phyloP scores from a whole-genome alignment of 1,140 invertebrate species.

The Colletes gigas region DNA sequence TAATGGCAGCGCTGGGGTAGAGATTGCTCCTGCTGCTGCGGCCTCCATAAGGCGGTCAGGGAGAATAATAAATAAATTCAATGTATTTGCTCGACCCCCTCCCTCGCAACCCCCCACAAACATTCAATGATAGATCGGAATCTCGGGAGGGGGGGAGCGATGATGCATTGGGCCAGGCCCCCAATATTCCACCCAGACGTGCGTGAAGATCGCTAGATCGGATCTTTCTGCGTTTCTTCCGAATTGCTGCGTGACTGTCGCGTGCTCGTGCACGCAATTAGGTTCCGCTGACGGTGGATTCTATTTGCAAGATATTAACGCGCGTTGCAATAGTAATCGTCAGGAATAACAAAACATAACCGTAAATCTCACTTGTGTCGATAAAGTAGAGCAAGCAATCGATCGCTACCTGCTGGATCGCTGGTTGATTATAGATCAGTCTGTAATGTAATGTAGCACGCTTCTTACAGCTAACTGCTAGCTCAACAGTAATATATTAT shows the following conservation, averaged over 20 bases:
- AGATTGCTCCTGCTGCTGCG: constrained; percentile 72
- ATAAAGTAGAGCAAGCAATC: too few relatives aligned
- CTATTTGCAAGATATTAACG: neutral
- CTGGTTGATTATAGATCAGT: too few relatives aligned
- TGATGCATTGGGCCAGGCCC: constrained; percentile 36
- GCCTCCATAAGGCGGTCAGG: constrained; percentile 52
- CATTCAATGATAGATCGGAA: constrained; percentile 80
- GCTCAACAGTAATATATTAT: too few relatives aligned
- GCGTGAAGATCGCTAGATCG: constrained; percentile 56
- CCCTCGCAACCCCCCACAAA: constrained; percentile 67
- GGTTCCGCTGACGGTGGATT: neutral
- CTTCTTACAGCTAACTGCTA: too few relatives aligned
- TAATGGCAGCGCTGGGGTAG: constrained; percentile 76
- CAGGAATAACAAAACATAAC: too few relatives aligned
- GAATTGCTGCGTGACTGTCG: constrained; percentile 27
- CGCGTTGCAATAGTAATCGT: too few relatives aligned
- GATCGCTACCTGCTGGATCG: too few relatives aligned
- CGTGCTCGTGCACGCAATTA: neutral
- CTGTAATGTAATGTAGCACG: too few relatives aligned
- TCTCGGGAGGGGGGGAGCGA: constrained; percentile 61
- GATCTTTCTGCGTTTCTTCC: constrained; percentile 48
- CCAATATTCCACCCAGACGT: constrained; percentile 49
- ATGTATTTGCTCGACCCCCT: constrained; percentile 71
- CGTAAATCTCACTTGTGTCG: too few relatives aligned
- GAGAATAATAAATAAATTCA: constrained; percentile 80